A percentile compares a stretch with the other conserved stretches of the same genome.
These are phyloP conservation scores for Pteronura brasiliensis DNA, from an alignment of 2,113 vertebrate genomes.

Conservation along the genomic window DNA sequence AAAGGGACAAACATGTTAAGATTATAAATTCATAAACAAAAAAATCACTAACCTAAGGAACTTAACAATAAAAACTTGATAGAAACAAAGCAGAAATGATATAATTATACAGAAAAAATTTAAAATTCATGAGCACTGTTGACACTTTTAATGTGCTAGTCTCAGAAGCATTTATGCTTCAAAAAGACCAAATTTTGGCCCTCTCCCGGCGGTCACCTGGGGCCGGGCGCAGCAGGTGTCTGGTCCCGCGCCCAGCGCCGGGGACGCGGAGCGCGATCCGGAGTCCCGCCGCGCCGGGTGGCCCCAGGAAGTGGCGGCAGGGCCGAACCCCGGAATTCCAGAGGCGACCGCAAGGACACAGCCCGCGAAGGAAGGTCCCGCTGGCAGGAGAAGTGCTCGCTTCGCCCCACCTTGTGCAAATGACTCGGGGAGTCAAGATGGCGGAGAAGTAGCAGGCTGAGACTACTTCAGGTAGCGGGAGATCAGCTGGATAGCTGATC, in stretches of 20 bases:
- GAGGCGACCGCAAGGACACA: not conserved
- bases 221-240: not conserved
- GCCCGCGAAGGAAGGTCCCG: not conserved
- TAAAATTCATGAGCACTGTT: not conserved
- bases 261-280: not conserved
- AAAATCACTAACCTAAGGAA: not conserved
- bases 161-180: not conserved
- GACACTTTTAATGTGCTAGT: not conserved
- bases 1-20: not conserved
- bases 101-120: not conserved
- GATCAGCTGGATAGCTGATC: no score
- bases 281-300: not conserved
- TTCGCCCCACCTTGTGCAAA: not conserved
- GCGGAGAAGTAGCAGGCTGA: no score
- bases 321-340: not conserved
- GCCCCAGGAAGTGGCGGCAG: not conserved
- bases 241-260: accelerated
- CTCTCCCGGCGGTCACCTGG: not conserved
- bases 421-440: no score
- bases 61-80: not conserved
- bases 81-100: not conserved
- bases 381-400: not conserved
- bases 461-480: no score
- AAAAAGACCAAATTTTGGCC: no score
- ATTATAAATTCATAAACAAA: not conserved